Percentiles rank a stretch among this genome's conserved stretches.
Conservation (phyloP, 2,797 vertebrate species). For the Trachurus trachurus region DNA sequence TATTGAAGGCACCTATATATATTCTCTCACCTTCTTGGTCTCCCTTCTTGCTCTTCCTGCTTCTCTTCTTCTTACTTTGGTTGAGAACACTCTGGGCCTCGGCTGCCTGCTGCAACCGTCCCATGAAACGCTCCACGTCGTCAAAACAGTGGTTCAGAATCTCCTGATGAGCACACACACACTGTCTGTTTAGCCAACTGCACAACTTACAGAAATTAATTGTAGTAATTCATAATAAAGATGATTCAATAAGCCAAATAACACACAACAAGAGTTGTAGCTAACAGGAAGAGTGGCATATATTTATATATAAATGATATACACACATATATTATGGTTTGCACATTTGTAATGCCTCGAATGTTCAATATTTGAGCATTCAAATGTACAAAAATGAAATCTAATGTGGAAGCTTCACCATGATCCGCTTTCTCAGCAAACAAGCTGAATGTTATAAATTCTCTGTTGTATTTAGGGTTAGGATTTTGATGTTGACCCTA, state of each 20-base stretch:
- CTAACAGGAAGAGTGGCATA: not conserved
- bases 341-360: not conserved
- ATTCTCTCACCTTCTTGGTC: constrained; percentile 77
- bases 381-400: not conserved
- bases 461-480: not conserved
- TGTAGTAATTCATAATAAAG: not conserved
- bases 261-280: not conserved
- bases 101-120: constrained; percentile 86
- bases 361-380: not conserved
- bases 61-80: constrained; percentile 83
- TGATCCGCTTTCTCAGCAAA: not conserved
- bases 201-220: not conserved
- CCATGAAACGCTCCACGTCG: constrained; percentile 89
- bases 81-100: constrained; percentile 86
- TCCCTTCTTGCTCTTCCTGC: constrained; percentile 73
- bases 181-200: not conserved
- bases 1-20: not conserved
- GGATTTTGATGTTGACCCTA: not conserved
- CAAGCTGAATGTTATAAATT: not conserved
- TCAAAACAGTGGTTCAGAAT: constrained; percentile 92
- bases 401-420: not conserved
- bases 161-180: constrained; percentile 75
- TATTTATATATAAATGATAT: no score
- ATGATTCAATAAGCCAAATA: not conserved
- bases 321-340: no score